Conservation (phyloP, 2,888 invertebrate species). For the Nineta flava region DNA sequence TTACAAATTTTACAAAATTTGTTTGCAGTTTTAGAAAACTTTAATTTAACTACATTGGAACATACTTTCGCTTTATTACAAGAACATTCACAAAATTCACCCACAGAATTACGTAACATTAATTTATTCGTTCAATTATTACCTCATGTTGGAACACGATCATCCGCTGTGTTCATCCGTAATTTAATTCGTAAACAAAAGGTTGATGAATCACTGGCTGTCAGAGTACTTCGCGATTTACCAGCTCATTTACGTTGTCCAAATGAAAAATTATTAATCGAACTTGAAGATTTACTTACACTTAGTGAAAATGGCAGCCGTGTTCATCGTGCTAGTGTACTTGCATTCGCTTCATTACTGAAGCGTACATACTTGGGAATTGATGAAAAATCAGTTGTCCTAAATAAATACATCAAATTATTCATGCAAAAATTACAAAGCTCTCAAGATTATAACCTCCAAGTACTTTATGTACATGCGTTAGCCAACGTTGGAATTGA, state of each 20-base stretch:
- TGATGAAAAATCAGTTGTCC: constrained; percentile 8
- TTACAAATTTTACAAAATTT: constrained; percentile 10
- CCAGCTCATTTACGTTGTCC: constrained; percentile 27
- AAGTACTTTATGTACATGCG: constrained; percentile 28
- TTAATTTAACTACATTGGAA: constrained; percentile 21
- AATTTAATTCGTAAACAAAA: constrained; percentile 23
- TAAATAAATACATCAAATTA: constrained; percentile 16
- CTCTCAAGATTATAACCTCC: constrained; percentile 21
- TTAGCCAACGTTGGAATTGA: constrained; percentile 29
- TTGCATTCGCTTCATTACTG: constrained; percentile 28
- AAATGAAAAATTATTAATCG: constrained; percentile 23
- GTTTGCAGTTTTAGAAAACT: constrained; percentile 18
- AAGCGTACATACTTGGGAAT: constrained; percentile 14
- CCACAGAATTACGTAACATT: constrained; percentile 10
- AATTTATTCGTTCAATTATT: constrained; percentile 27
- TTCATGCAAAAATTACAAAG: constrained; percentile 17
- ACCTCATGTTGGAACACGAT: constrained; percentile 30
- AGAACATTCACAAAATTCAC: constrained; percentile 11
- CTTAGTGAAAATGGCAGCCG: constrained; percentile 14
- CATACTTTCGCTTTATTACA: constrained; percentile 16
- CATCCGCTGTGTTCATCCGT: constrained; percentile 24
- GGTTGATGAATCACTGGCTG: constrained; percentile 20
- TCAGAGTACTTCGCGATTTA: constrained; percentile 24
- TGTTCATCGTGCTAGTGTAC: constrained; percentile 24
- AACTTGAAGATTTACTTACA: constrained; percentile 22